Evolutionary conservation across 2,113 vertebrate genomes (phyloP).

Genomic region (Spea multiplicata): DNA sequence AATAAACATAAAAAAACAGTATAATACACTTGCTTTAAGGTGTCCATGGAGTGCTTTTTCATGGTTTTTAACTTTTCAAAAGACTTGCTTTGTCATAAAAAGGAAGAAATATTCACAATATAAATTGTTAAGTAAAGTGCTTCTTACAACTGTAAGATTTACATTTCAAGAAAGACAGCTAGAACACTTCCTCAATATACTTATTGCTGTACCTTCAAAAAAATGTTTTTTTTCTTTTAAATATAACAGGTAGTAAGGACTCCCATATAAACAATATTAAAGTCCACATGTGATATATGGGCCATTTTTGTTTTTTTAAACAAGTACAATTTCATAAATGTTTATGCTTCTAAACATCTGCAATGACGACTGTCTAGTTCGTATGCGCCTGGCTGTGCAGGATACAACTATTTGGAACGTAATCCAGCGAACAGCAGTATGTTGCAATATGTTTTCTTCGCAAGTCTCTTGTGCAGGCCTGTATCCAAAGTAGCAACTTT

Average conservation of each 20-base stretch:
- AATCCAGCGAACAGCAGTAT: background rate
- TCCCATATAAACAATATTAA: background rate
- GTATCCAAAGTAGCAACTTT: background rate
- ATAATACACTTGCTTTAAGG: slow-evolving; percentile 27
- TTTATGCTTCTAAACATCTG: too few species aligned
- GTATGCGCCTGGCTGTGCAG: too few species aligned
- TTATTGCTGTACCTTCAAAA: slow-evolving; percentile 41
- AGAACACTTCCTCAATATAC: slow-evolving; percentile 56
- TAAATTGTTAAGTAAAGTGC: slow-evolving; percentile 82
- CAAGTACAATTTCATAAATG: too few species aligned
- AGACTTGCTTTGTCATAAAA: slow-evolving; percentile 12
- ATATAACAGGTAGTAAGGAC: background rate
- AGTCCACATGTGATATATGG: background rate
- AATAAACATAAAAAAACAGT: slow-evolving; percentile 27
- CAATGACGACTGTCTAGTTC: too few species aligned
- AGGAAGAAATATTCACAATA: slow-evolving; percentile 48
- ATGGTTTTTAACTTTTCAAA: slow-evolving; percentile 39
- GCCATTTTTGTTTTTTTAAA: background rate
- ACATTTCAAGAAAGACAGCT: slow-evolving; percentile 53
- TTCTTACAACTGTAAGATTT: slow-evolving; percentile 70
- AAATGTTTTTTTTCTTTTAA: background rate
- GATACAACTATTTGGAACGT: too few species aligned
- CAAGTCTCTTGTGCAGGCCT: background rate
- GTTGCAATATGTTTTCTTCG: background rate
- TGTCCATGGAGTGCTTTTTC: slow-evolving; percentile 57